A percentile compares a stretch with the other conserved stretches of the same genome.
phyloP scores from a whole-genome alignment of 2,113 vertebrate genomes.

The Delphinapterus leucas region DNA sequence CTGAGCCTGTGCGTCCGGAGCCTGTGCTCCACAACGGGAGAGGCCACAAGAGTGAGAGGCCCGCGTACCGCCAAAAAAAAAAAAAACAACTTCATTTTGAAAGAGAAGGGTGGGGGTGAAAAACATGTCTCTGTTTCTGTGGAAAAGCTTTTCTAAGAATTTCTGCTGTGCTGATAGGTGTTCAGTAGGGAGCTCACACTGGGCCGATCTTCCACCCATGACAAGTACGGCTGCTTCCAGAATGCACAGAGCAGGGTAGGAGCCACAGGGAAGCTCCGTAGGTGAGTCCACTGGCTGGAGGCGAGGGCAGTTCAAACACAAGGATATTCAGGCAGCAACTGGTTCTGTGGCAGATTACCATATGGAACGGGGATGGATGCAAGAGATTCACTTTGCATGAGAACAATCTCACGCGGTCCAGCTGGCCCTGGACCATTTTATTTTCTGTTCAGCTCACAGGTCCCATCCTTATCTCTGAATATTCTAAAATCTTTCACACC shows the following conservation, averaged over 20 bases:
- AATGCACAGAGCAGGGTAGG: not conserved
- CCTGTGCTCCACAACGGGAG: too few relatives aligned
- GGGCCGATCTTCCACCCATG: not conserved
- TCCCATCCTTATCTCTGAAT: not conserved
- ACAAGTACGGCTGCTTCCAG: not conserved
- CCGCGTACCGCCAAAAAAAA: too few relatives aligned
- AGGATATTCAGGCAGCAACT: not conserved
- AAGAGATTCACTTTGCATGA: not conserved
- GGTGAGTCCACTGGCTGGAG: not conserved
- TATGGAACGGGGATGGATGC: too few relatives aligned
- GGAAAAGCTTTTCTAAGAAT: not conserved
- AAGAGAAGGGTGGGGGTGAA: not conserved
- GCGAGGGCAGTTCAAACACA: accelerated
- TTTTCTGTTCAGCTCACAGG: not conserved
- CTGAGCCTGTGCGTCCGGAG: too few relatives aligned
- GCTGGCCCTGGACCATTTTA: not conserved
- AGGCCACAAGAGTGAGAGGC: too few relatives aligned
- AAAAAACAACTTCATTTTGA: not conserved
- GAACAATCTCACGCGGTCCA: not conserved
- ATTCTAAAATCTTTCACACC: not conserved
- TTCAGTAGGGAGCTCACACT: accelerated
- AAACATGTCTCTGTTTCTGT: not conserved
- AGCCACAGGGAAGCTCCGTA: not conserved
- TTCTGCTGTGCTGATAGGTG: not conserved
- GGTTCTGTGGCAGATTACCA: not conserved